phyloP scores from a whole-genome alignment of 2,888 invertebrate species.

The Eupithecia tripunctaria region DNA sequence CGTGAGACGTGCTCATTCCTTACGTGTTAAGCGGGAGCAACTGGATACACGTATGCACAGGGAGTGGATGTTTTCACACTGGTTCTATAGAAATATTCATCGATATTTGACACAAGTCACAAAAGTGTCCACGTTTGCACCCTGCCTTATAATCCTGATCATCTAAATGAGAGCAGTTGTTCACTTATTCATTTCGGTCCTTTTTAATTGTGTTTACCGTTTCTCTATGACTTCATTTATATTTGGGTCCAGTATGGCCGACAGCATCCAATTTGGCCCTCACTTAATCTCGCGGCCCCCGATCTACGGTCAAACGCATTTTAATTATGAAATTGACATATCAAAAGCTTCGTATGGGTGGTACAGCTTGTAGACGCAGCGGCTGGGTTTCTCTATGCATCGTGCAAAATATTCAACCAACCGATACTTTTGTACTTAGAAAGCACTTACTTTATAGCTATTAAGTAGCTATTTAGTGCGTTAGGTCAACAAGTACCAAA shows the following conservation, averaged over 20 bases:
- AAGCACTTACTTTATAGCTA: neutral
- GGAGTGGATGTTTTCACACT: too few relatives aligned
- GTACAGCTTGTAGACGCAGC: conserved; percentile 9
- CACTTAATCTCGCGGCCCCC: conserved; percentile 71
- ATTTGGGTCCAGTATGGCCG: conserved; percentile 62
- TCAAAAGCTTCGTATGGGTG: conserved; percentile 55
- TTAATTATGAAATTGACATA: conserved; percentile 84
- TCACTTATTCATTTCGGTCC: conserved; percentile 63
- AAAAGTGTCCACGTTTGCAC: too few relatives aligned
- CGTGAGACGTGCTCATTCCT: too few relatives aligned
- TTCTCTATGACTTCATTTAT: conserved; percentile 74
- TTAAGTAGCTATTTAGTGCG: neutral
- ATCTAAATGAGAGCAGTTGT: conserved; percentile 43
- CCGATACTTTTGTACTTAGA: neutral
- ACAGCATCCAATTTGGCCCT: conserved; percentile 71
- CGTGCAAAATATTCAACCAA: neutral
- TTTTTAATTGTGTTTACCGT: conserved; percentile 73
- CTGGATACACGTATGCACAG: too few relatives aligned
- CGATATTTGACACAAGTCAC: too few relatives aligned
- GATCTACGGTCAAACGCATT: conserved; percentile 80
- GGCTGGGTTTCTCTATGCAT: neutral
- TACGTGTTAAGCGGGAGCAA: too few relatives aligned
- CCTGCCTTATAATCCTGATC: neutral
- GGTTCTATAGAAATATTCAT: too few relatives aligned
- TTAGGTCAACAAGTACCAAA: too few relatives aligned